Conservation (phyloP, 2,113 vertebrate species). For the Scophthalmus maximus region DNA sequence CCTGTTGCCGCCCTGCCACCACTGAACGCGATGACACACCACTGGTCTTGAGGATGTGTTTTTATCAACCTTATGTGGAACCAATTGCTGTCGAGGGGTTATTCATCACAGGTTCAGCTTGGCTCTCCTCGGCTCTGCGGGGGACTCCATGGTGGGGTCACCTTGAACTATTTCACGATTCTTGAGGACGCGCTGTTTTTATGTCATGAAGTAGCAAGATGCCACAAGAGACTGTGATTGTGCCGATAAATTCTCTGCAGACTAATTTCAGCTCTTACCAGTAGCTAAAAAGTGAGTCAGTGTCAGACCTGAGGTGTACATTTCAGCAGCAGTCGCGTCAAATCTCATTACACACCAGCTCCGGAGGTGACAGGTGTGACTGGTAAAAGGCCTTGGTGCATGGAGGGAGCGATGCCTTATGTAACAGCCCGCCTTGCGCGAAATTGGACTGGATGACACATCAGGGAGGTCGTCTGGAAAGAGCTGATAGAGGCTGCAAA, state of each 20-base stretch:
- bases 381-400: slow-evolving; percentile 7
- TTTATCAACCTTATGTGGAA: slow-evolving; percentile 63
- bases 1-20: background rate
- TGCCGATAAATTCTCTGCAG: background rate
- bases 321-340: slow-evolving; percentile 70
- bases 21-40: slow-evolving; percentile 12
- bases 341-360: slow-evolving; percentile 50
- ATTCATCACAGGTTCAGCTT: slow-evolving; percentile 68
- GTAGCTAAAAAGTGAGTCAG: slow-evolving; percentile 12
- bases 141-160: slow-evolving; percentile 10
- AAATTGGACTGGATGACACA: slow-evolving; percentile 24
- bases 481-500: background rate
- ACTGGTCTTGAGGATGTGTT: slow-evolving; percentile 60
- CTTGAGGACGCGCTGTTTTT: background rate
- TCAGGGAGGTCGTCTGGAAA: slow-evolving; percentile 2
- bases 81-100: slow-evolving; percentile 63
- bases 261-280: background rate
- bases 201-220: background rate
- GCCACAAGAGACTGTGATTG: too few relatives aligned
- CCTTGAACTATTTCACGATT: background rate
- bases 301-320: slow-evolving; percentile 61
- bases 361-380: slow-evolving; percentile 63
- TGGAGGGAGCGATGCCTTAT: slow-evolving; percentile 8
- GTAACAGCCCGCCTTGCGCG: slow-evolving; percentile 12
- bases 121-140: slow-evolving; percentile 62